phyloP scores from a whole-genome alignment of 2,113 vertebrate species.

The Promerops cafer region DNA sequence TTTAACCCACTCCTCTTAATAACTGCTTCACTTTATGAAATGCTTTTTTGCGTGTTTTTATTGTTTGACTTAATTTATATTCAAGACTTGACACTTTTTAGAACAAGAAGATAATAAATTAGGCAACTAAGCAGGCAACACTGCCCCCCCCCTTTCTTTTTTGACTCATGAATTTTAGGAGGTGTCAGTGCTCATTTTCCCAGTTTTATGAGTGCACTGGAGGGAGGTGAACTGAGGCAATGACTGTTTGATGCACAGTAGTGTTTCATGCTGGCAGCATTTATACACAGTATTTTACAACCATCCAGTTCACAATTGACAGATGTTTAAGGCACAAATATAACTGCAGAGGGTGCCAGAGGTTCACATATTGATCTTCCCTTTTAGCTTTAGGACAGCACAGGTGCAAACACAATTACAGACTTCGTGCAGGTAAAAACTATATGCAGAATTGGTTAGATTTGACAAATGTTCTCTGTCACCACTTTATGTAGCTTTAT shows the following conservation, averaged over 20 bases:
- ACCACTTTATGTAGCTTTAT: not conserved
- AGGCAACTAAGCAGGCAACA: not conserved
- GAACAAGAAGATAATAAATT: not conserved
- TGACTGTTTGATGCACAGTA: not conserved
- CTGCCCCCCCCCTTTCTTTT: not conserved
- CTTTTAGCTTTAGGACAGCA: not conserved
- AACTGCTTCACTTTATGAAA: not conserved
- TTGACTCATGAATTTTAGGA: not conserved
- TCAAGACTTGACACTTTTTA: not conserved
- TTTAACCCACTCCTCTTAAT: not conserved
- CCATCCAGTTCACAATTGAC: accelerated
- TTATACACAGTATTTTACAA: not conserved
- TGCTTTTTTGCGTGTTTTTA: not conserved
- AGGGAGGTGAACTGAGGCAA: not conserved
- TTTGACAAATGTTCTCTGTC: not conserved
- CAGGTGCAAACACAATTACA: not conserved
- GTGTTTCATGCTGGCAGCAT: not conserved
- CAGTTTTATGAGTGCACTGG: not conserved
- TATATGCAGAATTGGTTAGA: not conserved
- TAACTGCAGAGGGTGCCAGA: not conserved
- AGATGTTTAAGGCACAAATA: not conserved
- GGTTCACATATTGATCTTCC: not conserved
- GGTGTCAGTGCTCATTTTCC: not conserved
- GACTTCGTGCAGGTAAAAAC: not conserved
- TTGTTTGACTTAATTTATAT: not conserved